Percentiles rank a stretch among this genome's conserved stretches.
Evolutionary conservation across 2,797 vertebrate species (phyloP).

Genomic region (Cheirogaleus major): DNA sequence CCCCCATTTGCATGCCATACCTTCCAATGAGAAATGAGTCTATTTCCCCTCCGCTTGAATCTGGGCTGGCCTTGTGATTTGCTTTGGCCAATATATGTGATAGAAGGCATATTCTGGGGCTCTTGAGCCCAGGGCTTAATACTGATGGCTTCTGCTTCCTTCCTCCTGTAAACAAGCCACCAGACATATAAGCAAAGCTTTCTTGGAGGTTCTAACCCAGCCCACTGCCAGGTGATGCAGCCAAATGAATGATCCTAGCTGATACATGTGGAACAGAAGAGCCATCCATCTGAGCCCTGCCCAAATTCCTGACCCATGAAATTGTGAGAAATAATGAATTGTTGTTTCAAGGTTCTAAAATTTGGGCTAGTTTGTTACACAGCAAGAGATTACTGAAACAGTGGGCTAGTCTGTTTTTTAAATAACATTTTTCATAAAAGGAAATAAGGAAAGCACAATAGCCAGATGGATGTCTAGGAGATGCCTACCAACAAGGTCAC

Average conservation of each 20-base stretch:
- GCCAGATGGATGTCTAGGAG: background rate
- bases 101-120: background rate
- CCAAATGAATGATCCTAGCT: background rate
- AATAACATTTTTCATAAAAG: background rate
- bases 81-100: background rate
- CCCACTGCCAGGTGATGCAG: no score
- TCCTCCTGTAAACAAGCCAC: background rate
- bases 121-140: background rate
- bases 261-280: background rate
- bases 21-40: background rate
- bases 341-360: background rate
- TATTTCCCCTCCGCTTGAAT: background rate
- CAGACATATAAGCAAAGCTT: background rate
- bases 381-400: background rate
- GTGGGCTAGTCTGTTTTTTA: background rate
- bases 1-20: background rate
- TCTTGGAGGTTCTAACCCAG: background rate
- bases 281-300: background rate
- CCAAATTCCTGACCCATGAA: background rate
- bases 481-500: background rate
- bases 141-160: background rate
- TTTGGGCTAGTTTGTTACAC: background rate
- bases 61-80: background rate
- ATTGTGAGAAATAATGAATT: background rate
- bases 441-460: background rate